Base-by-base conservation (phyloP, 2,888 invertebrate species). In the Torymus tubicola region DNA sequence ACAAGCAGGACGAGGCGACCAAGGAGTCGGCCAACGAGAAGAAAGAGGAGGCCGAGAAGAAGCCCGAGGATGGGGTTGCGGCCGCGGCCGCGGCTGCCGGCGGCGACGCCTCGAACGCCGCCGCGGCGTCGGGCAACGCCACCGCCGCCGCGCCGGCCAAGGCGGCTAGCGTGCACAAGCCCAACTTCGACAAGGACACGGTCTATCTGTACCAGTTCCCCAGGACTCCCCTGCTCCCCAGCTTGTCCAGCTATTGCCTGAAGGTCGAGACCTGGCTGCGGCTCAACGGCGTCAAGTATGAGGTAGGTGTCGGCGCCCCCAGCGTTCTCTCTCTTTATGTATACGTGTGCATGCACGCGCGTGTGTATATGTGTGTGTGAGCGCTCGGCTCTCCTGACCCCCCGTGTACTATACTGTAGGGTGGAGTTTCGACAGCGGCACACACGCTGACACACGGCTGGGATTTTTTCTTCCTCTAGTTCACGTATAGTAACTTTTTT, bases 181-280 rank as follows among this genome's bases (percentile, higher is more conserved):
- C 93, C 84, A 96, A 96, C 92, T 98, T 94, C 90, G 97, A 98
- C 89, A 96, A 97, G 92, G 98, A 98, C 91, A 93, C 96, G 87
- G 96, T 98, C 84, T 98, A 98, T 92, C 92, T 98, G 91, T 97
- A 97, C 92, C 98, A 98, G 92, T 97, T 98, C 91, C 95, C 97
- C 85, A 94, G 98, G 89, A 97, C 97, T 86, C 96, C 97, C 85
- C 93, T 96, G 90, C 93, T 98, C 89, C 98, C 98, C 81, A 97
- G 97, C 83, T 93, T 97, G 87, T 98, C 97, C 85, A 97, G 97
- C 80, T 98, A 96, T 92, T 97, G 97, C 92, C 94, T 98, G 91
- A 98, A 98, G 94, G 96, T 98, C 87, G 98, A 98, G 93, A 97
- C 98, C 88, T 98, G 97, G 97, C 93, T 98, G 86, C 94, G 98